phyloP scores from a whole-genome alignment of 2,797 vertebrate species.

The Chaetodon trifasciatus region DNA sequence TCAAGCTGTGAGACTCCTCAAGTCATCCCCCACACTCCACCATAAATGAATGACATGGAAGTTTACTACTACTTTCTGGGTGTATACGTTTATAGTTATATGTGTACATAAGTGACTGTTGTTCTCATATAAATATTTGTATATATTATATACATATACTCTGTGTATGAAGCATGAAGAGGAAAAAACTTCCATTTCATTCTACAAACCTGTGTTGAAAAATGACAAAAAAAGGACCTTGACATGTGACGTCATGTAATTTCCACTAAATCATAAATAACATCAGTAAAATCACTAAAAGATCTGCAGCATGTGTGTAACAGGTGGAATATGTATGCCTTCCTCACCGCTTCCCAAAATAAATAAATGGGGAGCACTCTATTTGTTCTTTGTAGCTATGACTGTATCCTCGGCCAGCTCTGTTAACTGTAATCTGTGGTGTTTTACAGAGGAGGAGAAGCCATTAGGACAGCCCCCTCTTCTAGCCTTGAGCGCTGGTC shows the following conservation, averaged over 20 bases:
- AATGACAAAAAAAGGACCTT: neutral
- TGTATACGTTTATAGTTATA: neutral
- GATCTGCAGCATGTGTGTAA: neutral
- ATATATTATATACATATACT: neutral
- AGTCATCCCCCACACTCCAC: neutral
- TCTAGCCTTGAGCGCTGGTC: conserved; percentile 45
- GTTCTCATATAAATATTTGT: neutral
- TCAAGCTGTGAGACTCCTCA: neutral
- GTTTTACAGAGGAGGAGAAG: conserved; percentile 35
- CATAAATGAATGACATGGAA: neutral
- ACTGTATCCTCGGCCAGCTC: conserved; percentile 10
- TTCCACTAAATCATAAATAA: neutral
- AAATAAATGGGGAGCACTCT: neutral
- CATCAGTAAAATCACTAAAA: neutral
- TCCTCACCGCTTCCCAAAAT: neutral
- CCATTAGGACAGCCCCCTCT: conserved; percentile 34
- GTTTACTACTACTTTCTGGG: neutral
- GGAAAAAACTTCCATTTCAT: neutral
- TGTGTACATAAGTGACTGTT: no score
- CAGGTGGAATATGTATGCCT: no score
- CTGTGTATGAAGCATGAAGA: neutral
- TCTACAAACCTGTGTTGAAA: neutral
- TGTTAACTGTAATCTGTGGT: conserved; percentile 30
- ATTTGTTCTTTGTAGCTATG: neutral
- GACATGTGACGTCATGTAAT: neutral